Conservation (phyloP, 1,140 invertebrate species). For the Holcopasites calliopsidis region DNA sequence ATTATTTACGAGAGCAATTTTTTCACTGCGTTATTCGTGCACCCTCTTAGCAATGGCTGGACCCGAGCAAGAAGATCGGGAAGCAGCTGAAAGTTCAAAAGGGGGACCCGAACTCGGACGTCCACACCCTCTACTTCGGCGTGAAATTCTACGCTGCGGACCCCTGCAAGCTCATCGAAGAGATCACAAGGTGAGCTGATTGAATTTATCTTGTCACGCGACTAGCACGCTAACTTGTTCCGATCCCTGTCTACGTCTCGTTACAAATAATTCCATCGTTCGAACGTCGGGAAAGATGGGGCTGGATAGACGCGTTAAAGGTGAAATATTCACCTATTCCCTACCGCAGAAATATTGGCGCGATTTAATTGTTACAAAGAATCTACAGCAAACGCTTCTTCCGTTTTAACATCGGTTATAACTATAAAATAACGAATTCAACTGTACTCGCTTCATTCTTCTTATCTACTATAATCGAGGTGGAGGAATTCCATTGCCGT, state of each 20-base stretch:
- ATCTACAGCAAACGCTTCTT: too few species aligned
- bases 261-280: not conserved
- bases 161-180: conserved; percentile 96
- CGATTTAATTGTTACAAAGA: too few species aligned
- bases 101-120: conserved; percentile 83
- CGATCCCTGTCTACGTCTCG: not conserved
- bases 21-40: not conserved
- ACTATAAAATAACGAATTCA: conserved; percentile 11
- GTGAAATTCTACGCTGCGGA: conserved; percentile 99
- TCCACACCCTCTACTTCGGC: conserved; percentile 96
- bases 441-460: not conserved
- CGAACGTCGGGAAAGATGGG: too few species aligned
- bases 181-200: conserved; percentile 91
- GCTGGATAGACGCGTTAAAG: too few species aligned
- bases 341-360: too few species aligned
- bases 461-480: not conserved
- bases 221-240: not conserved
- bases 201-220: conserved; percentile 19
- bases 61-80: conserved; percentile 89
- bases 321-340: too few species aligned
- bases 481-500: not conserved
- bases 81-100: conserved; percentile 88
- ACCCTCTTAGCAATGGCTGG: conserved; percentile 91
- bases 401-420: too few species aligned
- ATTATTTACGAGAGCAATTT: conserved; percentile 26